Conservation (phyloP, 2,797 vertebrate genomes). For the Notoglanidium macrostoma region DNA sequence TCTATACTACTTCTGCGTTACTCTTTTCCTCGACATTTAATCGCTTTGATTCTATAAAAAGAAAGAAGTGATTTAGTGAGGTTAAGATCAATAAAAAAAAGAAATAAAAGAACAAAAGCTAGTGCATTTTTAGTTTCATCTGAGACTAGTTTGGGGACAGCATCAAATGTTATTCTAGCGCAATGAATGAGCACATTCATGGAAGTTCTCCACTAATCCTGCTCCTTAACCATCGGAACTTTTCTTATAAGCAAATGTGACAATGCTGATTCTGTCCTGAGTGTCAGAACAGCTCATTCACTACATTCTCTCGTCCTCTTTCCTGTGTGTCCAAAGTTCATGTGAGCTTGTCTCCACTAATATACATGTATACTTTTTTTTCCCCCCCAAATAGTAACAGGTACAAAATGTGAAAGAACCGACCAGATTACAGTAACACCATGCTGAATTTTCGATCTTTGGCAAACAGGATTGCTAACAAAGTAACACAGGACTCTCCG, state of each 20-base stretch:
- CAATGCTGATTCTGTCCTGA: not conserved
- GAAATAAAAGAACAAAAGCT: not conserved
- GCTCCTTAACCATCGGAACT: no score
- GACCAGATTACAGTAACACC: constrained; percentile 34
- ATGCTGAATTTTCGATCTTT: constrained; percentile 19
- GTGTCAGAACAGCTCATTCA: not conserved
- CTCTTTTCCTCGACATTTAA: constrained; percentile 38
- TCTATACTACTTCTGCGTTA: constrained; percentile 50
- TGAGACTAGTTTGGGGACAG: not conserved
- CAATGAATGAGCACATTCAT: not conserved
- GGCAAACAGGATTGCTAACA: constrained; percentile 33
- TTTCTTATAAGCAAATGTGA: not conserved
- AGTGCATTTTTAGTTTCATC: not conserved
- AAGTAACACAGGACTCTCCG: constrained; percentile 39
- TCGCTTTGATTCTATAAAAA: constrained; percentile 40
- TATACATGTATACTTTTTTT: not conserved
- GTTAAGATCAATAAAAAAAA: not conserved
- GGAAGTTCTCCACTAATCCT: not conserved
- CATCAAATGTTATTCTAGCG: not conserved
- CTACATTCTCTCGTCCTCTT: not conserved
- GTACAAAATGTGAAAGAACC: not conserved
- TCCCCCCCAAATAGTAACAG: not conserved
- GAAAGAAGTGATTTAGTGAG: constrained; percentile 6
- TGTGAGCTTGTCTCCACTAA: not conserved
- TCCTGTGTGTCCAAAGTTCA: no score